Percentiles rank a stretch among this genome's conserved stretches.
These are phyloP conservation scores for Neria commutata DNA, from an alignment of 2,888 invertebrate genomes.

Conservation along the genomic window DNA sequence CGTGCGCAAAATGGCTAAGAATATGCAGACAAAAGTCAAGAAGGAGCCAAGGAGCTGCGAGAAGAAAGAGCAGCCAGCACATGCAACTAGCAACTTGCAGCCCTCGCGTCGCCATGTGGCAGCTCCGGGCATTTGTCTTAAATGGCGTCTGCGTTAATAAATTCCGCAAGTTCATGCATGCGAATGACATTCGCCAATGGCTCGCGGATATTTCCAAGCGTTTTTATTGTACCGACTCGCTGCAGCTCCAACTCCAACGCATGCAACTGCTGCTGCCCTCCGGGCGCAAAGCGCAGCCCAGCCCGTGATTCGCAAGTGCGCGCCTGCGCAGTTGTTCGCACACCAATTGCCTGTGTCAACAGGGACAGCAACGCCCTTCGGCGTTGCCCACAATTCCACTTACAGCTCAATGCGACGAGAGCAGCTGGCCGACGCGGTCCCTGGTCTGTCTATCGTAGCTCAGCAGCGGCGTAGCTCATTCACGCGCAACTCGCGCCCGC, in stretches of 20 bases:
- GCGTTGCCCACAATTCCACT: no score
- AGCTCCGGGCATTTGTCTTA: neutral
- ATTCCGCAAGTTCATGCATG: neutral
- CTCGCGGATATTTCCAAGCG: neutral
- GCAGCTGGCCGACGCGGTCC: no score
- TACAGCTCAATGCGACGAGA: no score
- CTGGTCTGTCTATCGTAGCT: no score
- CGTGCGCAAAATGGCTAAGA: neutral
- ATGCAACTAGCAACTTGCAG: neutral
- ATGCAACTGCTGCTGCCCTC: no score
- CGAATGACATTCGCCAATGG: neutral
- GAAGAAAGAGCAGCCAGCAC: no score
- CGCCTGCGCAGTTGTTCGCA: neutral
- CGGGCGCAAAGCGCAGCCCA: neutral
- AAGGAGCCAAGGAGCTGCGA: no score
- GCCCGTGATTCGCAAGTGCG: neutral
- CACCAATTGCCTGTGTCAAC: conserved; percentile 1
- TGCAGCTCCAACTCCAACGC: no score
- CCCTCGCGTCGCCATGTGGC: neutral
- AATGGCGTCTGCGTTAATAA: neutral
- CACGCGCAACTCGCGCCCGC: neutral
- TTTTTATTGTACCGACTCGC: no score
- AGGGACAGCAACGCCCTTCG: neutral
- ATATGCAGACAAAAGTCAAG: neutral
- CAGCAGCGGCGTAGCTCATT: neutral